Conservation (phyloP, 2,888 invertebrate species). For the Tenthredo livida region DNA sequence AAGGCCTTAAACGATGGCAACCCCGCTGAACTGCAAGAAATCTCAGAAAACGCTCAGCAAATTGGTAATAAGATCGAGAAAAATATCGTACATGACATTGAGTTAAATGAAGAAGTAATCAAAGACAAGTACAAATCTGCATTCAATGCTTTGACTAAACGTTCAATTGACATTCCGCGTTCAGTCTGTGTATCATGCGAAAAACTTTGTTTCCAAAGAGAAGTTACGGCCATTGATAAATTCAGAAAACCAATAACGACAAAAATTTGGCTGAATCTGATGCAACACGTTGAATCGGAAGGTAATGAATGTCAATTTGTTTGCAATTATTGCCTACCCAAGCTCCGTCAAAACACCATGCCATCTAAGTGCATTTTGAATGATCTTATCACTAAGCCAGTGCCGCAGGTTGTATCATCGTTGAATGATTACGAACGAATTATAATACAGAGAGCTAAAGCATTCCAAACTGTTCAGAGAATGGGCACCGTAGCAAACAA, state of each 20-base stretch:
- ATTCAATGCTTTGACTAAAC: slow-evolving; percentile 44
- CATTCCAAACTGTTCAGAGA: slow-evolving; percentile 68
- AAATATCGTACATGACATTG: slow-evolving; percentile 44
- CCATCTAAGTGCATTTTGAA: slow-evolving; percentile 66
- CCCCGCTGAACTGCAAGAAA: slow-evolving; percentile 23
- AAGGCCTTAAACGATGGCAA: slow-evolving; percentile 51
- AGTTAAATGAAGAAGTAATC: slow-evolving; percentile 58
- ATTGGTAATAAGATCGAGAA: slow-evolving; percentile 20
- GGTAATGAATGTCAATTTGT: background rate
- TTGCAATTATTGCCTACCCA: slow-evolving; percentile 56
- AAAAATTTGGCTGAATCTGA: slow-evolving; percentile 58
- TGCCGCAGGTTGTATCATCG: slow-evolving; percentile 59
- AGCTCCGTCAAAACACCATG: slow-evolving; percentile 60
- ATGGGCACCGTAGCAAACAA: slow-evolving; percentile 69
- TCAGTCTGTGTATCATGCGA: too few species aligned
- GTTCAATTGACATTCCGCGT: too few species aligned
- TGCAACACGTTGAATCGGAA: slow-evolving; percentile 6
- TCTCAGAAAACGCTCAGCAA: slow-evolving; percentile 33
- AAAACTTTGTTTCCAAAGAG: too few species aligned
- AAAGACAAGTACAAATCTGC: slow-evolving; percentile 50
- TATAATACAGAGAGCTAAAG: slow-evolving; percentile 69
- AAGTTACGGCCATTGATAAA: slow-evolving; percentile 35
- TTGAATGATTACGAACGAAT: slow-evolving; percentile 65
- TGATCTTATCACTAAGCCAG: slow-evolving; percentile 56
- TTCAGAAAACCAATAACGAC: slow-evolving; percentile 60